Base-by-base conservation (phyloP, 2,113 vertebrate genomes). In the Tetraodon nigroviridis region DNA sequence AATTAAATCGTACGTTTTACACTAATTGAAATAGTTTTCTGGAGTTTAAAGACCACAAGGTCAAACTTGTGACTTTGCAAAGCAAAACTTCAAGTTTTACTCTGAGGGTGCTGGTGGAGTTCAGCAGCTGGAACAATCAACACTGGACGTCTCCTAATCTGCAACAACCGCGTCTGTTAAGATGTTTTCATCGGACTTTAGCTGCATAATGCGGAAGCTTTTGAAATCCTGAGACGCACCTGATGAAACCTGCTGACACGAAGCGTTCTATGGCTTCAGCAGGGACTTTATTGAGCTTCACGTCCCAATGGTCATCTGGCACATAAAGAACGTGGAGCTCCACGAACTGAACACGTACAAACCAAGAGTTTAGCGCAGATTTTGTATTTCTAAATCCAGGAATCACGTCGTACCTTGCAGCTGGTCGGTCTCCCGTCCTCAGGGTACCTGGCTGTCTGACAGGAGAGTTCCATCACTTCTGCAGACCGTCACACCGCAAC, bases 311-410 rank as follows among this genome's bases (percentile, higher is more conserved):
- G 74, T 94, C 92, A 73, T 92, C 89, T 59, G 95, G 95, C 66
- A 97, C 93, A 84, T 84, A 93, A 80, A 95, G 90, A 64, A 94
- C 92, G 84, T 95, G 94, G 61, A 98, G 92, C 71, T 95, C 94
- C 87, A 97, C 73, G 71, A 92, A 82, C 95, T 98, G 69, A 82
- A 57, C 46, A 55, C 51, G 68, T 1, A 62, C 17, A 4, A 17
- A 42, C 20, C 52, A 14, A 16, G 8, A 0, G 7, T n/a, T 47
- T n/a, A 19, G 16, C 19, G 7, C 5, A 8, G 19, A 47, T 52
- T n/a, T 50, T 21, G 13, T 3, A 14, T 24, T 51, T 5, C 22
- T 24, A 24, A 24, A 49, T 15, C 12, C 4, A 55, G 22, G 12
- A 0, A 29, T 3, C 3, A 46, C 6, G 45, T 21, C 68, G 16